These are phyloP conservation scores for Actinia equina DNA, from an alignment of 64 coral and sea anemone species.

Conservation along the genomic window DNA sequence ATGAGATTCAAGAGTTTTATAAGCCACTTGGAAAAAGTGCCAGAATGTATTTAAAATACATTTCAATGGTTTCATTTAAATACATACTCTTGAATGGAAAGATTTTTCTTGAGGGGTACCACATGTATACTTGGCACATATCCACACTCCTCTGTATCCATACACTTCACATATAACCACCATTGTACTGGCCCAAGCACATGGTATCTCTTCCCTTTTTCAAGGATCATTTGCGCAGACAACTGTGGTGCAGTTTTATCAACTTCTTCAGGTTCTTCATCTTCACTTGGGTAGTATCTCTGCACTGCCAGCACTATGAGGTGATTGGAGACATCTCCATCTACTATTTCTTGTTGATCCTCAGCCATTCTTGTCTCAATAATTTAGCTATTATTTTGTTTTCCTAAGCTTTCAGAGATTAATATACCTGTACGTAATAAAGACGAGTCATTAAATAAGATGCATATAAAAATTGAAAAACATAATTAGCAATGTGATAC, in stretches of 20 bases:
- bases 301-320: conserved; percentile 58
- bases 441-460: too few species aligned
- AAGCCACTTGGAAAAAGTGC: too few species aligned
- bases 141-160: conserved; percentile 49
- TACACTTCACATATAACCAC: conserved; percentile 67
- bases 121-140: conserved; percentile 77
- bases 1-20: too few species aligned
- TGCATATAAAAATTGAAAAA: too few species aligned
- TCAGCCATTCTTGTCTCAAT: neutral
- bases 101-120: conserved; percentile 59
- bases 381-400: too few species aligned
- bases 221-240: conserved; percentile 48
- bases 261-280: conserved; percentile 30
- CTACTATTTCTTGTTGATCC: neutral
- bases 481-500: too few species aligned
- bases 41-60: too few species aligned
- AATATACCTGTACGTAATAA: too few species aligned
- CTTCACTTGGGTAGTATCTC: conserved; percentile 47
- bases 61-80: too few species aligned
- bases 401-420: too few species aligned
- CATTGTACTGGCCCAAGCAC: conserved; percentile 37
- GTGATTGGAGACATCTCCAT: neutral
- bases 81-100: conserved; percentile 58
- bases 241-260: conserved; percentile 60
- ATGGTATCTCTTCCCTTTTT: conserved; percentile 43